Percentiles rank a stretch among this genome's conserved stretches.
These are phyloP conservation scores for Myotis planiceps DNA, from an alignment of 2,797 vertebrate genomes.

Conservation along the genomic window DNA sequence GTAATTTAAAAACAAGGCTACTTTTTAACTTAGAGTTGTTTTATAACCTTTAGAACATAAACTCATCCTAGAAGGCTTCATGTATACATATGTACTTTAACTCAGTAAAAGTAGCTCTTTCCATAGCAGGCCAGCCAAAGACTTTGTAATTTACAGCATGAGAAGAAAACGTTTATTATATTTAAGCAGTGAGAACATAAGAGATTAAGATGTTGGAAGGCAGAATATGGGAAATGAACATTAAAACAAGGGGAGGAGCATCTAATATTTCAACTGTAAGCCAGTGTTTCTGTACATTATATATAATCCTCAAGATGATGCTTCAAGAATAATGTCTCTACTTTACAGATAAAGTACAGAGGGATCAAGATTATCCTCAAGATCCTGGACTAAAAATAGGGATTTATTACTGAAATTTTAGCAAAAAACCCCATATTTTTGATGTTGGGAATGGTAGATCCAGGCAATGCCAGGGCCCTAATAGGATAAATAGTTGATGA, in stretches of 20 bases:
- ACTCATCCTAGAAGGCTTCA: background rate
- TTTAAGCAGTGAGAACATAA: background rate
- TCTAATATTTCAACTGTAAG: background rate
- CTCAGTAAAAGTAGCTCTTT: background rate
- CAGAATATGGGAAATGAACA: background rate
- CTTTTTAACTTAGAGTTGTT: background rate
- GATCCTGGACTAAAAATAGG: background rate
- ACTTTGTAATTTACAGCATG: background rate
- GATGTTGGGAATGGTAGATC: background rate
- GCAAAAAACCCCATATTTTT: background rate
- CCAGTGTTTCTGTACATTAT: background rate
- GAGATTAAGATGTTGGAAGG: background rate
- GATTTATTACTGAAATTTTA: background rate
- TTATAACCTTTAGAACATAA: background rate
- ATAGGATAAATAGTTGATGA: background rate
- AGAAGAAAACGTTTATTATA: background rate
- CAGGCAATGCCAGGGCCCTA: background rate
- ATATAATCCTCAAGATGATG: background rate
- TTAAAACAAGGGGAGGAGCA: background rate
- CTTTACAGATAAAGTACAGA: conserved; percentile 17
- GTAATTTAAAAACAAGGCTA: background rate
- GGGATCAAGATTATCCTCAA: background rate
- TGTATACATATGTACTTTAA: background rate
- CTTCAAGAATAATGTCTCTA: background rate
- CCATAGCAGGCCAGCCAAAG: background rate